Evolutionary conservation across 2,888 invertebrate species (phyloP).

Genomic region (Cybosia mesomella): DNA sequence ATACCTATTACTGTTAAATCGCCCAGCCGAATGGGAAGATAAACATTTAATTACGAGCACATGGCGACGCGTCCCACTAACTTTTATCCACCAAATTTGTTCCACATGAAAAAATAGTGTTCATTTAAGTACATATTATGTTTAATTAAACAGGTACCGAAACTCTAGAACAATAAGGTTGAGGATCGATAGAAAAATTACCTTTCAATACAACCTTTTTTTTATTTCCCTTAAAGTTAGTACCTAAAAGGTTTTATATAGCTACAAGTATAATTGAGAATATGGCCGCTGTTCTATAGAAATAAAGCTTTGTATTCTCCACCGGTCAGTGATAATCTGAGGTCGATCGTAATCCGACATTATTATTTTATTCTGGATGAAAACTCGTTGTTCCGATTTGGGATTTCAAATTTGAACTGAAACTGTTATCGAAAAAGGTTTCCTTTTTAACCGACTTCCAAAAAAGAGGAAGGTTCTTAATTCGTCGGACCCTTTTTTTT

Average conservation of each 20-base stretch:
- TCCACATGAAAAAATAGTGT: not conserved
- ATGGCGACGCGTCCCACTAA: no score
- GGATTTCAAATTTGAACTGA: slow-evolving; percentile 22
- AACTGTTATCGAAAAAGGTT: not conserved
- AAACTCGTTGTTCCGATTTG: slow-evolving; percentile 14
- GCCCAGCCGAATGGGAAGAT: no score
- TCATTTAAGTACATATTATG: not conserved
- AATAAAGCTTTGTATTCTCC: slow-evolving; percentile 30
- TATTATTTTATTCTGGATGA: slow-evolving; percentile 26
- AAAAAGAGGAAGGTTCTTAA: no score
- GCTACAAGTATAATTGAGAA: slow-evolving; percentile 18
- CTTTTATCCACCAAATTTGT: not conserved
- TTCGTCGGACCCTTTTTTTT: no score
- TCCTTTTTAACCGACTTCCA: no score
- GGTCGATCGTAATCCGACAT: slow-evolving; percentile 25
- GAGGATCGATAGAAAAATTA: not conserved
- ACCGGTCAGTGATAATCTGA: slow-evolving; percentile 39
- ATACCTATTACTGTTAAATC: no score
- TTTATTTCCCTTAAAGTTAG: not conserved
- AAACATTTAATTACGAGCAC: no score
- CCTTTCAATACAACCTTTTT: not conserved
- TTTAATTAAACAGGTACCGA: not conserved
- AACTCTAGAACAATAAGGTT: not conserved
- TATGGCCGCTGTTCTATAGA: slow-evolving; percentile 21
- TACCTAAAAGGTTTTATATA: slow-evolving; percentile 5